A percentile compares a stretch with the other conserved stretches of the same genome.
These are phyloP conservation scores for Petrocephalus microphthalmus DNA, from an alignment of 2,113 vertebrate genomes.

Conservation along the genomic window DNA sequence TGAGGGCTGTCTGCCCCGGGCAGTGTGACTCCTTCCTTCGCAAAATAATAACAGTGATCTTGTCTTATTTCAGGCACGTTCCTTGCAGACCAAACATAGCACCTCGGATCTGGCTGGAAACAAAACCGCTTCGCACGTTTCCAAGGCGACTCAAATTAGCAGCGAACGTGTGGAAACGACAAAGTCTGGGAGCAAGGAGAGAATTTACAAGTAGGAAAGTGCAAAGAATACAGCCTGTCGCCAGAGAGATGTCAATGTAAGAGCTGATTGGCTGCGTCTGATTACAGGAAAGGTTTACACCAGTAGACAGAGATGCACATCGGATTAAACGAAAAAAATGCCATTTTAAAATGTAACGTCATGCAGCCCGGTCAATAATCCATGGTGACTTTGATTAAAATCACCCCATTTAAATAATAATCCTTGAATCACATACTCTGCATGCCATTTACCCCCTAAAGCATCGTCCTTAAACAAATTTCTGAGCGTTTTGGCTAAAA, in stretches of 20 bases:
- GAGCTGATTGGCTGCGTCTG: background rate
- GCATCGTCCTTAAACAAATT: background rate
- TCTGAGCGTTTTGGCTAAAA: background rate
- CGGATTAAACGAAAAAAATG: background rate
- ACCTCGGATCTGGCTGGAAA: background rate
- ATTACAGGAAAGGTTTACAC: background rate
- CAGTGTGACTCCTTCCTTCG: constrained; percentile 33
- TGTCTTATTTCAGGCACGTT: background rate
- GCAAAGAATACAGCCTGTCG: background rate
- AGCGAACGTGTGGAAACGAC: background rate
- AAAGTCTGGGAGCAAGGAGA: background rate
- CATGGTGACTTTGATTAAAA: background rate
- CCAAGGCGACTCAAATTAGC: background rate
- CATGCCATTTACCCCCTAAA: background rate
- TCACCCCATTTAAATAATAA: background rate
- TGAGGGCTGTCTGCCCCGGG: background rate
- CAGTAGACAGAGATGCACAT: background rate
- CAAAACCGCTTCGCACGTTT: background rate
- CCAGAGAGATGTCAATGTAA: background rate
- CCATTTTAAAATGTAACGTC: background rate
- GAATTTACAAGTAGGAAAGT: background rate
- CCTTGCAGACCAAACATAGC: background rate
- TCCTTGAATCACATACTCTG: background rate
- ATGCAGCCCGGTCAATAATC: background rate
- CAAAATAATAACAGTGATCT: background rate